Base-by-base conservation (phyloP, 2,797 vertebrate species). In the Podarcis lilfordi region DNA sequence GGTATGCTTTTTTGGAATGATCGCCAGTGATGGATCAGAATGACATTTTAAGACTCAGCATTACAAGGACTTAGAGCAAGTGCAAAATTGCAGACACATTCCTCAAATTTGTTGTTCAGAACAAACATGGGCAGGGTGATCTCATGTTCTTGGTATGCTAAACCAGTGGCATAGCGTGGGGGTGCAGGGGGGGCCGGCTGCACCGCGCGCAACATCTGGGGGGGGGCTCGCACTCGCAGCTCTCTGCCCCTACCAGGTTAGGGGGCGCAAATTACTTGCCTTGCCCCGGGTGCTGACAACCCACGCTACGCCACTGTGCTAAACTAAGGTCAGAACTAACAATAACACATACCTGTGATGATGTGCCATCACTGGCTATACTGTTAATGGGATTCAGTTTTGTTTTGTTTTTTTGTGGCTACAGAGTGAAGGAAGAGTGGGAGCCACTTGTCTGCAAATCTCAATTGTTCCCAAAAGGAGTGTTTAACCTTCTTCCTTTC, bases 41-140 rank as follows among this genome's bases (percentile, higher is more conserved):
- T 25, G 81, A 50, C 71, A 83, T 32, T 83, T 83, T 83, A 83
- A 69, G 29, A 71, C n/a, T 69, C 43, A 71, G 8, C 45, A 21
- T 91, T 88, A 74, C 91, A 92, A 93, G 89, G 66, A 84, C 86
- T 95, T 90, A 91, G 81, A 94, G 6, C 88, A 84, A 86, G 40
- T 82, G 83, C 74, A 75, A 92, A 91, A 94, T 87, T 93, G 59
- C 76, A 71, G 86, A 82, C 91, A 89, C 61, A 85, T 32, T 74
- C 88, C 90, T 94, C 92, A 90, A 90, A 93, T 90, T 88, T 86
- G 25, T 55, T 84, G 45, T n/a, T 59, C n/a, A 50, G 5, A 43
- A 43, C 43, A 43, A 43, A 43, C 43, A 43, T 43, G 43, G 37
- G 43, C 13, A 55, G 69, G 13, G 25, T n/a, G 29, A 74, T 84